Conservation (phyloP, 2,113 vertebrate genomes). For the Fukomys damarensis region DNA sequence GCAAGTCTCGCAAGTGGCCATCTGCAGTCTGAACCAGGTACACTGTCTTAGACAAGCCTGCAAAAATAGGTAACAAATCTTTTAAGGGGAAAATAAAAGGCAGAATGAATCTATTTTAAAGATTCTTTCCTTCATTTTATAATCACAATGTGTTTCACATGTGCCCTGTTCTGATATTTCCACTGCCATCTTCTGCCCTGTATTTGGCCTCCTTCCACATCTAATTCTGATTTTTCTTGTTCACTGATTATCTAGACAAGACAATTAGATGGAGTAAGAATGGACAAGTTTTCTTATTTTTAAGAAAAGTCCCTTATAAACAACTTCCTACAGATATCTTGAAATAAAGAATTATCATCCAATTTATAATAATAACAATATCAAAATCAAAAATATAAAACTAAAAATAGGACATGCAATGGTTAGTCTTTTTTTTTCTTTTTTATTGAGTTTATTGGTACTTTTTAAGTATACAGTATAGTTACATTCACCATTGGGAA, state of each 20-base stretch:
- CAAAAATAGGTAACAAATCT: constrained; percentile 63
- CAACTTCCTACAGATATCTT: constrained; percentile 69
- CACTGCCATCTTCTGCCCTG: constrained; percentile 62
- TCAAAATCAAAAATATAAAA: constrained; percentile 68
- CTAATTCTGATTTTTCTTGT: constrained; percentile 68
- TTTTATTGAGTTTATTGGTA: no score
- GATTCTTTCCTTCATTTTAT: constrained; percentile 60
- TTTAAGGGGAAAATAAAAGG: neutral
- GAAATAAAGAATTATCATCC: constrained; percentile 52
- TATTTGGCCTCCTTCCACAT: constrained; percentile 54
- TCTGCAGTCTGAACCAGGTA: neutral
- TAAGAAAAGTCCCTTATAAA: constrained; percentile 59
- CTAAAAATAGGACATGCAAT: constrained; percentile 66
- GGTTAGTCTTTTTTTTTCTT: no score
- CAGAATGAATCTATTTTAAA: constrained; percentile 72
- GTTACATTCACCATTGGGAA: no score
- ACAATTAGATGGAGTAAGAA: constrained; percentile 65
- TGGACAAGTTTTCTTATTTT: constrained; percentile 47
- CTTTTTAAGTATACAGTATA: no score
- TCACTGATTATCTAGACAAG: constrained; percentile 67
- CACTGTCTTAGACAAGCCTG: neutral
- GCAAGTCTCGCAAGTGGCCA: neutral
- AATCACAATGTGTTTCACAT: constrained; percentile 50
- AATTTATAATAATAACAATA: constrained; percentile 67
- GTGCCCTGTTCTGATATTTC: constrained; percentile 67